Conservation (phyloP, 1,140 invertebrate species). For the Lithobius niger region DNA sequence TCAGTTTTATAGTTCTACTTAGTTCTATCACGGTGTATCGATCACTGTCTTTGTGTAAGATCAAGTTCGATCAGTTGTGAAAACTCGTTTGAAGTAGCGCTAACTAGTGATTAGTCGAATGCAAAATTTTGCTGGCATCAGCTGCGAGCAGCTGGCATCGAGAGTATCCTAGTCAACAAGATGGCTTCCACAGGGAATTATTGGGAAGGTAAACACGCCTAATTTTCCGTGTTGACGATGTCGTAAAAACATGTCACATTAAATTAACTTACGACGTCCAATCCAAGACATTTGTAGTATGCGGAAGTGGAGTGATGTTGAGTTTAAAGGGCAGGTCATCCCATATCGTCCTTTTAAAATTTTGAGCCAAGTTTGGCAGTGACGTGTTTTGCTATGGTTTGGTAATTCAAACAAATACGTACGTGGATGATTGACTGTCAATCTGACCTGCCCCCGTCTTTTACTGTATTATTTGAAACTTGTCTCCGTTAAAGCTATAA, state of each 20-base stretch:
- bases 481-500: neutral
- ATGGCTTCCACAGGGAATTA: neutral
- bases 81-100: neutral
- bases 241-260: neutral
- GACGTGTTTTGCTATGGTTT: neutral
- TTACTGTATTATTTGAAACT: neutral
- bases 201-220: conserved; percentile 3
- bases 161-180: neutral
- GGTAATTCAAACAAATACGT: neutral
- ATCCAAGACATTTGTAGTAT: too few species aligned
- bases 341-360: too few species aligned
- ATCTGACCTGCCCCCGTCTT: neutral
- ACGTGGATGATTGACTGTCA: neutral
- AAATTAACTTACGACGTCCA: neutral
- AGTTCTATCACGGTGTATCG: too few species aligned
- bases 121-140: neutral
- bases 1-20: too few species aligned
- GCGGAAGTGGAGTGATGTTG: neutral
- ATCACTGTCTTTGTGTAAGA: too few species aligned
- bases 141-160: neutral
- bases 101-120: neutral
- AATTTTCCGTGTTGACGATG: neutral
- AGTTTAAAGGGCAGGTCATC: neutral
- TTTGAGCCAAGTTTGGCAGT: too few species aligned
- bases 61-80: too few species aligned